Conservation (phyloP, 2,888 invertebrate species). For the Cephus rjabovi region DNA sequence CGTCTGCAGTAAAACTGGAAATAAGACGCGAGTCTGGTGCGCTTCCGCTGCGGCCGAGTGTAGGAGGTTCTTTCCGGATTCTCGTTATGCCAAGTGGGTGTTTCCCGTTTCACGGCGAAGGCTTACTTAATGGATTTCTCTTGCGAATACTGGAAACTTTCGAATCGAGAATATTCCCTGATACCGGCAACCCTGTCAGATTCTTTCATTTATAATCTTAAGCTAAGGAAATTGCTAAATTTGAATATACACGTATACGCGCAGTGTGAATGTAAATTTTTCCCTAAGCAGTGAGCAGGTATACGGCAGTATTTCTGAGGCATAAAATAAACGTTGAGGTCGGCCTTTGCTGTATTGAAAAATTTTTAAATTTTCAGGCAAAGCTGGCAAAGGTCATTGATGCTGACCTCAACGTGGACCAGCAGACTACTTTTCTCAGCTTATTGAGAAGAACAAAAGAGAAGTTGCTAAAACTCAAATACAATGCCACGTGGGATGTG, state of each 20-base stretch:
- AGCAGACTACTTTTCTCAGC: neutral
- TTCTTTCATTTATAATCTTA: neutral
- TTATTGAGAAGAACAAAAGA: neutral
- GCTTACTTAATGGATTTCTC: neutral
- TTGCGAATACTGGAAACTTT: neutral
- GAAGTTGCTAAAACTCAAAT: neutral
- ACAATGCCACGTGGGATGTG: neutral
- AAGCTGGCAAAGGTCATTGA: too few relatives aligned
- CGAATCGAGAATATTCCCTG: neutral
- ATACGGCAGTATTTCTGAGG: neutral
- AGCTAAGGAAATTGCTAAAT: neutral
- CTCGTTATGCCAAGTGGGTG: neutral
- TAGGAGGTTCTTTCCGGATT: neutral
- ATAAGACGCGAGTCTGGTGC: conserved; percentile 13
- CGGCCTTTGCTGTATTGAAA: neutral
- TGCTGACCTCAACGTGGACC: too few relatives aligned
- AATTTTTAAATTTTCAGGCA: neutral
- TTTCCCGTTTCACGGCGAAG: neutral
- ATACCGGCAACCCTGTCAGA: neutral
- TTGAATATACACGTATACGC: neutral
- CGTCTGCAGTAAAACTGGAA: conserved; percentile 14
- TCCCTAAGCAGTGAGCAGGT: neutral
- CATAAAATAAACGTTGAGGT: neutral
- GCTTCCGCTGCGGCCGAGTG: conserved; percentile 6
- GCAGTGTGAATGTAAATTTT: neutral